Percentiles rank a stretch among this genome's conserved stretches.
phyloP scores from a whole-genome alignment of 1,140 invertebrate species.

The Muscidifurax raptorellus region DNA sequence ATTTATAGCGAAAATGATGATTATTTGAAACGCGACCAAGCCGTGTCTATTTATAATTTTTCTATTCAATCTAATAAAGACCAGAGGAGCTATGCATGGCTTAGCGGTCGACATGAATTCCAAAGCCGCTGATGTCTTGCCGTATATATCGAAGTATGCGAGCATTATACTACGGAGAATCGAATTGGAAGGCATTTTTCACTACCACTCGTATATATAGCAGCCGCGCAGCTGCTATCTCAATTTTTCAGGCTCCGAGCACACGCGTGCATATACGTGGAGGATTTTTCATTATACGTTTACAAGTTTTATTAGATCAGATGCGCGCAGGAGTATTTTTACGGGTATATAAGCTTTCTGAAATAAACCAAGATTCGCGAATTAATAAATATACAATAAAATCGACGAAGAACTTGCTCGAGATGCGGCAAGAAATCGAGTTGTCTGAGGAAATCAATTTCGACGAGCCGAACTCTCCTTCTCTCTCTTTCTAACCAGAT shows the following conservation, averaged over 20 bases:
- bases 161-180: neutral
- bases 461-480: too few species aligned
- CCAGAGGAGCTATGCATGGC: neutral
- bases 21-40: too few species aligned
- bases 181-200: neutral
- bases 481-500: too few species aligned
- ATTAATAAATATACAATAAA: neutral
- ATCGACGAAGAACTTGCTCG: neutral
- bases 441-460: too few species aligned
- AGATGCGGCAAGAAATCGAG: too few species aligned
- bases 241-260: neutral
- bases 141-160: neutral
- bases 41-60: neutral
- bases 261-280: neutral
- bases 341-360: neutral
- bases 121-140: neutral
- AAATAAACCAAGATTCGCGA: neutral
- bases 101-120: neutral
- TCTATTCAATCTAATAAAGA: neutral
- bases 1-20: too few species aligned
- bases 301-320: neutral
- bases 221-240: neutral
- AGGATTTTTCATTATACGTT: neutral
- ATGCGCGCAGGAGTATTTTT: neutral
- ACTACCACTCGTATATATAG: too few species aligned